Conservation (phyloP, 2,113 vertebrate genomes). For the Leuciscus idus region DNA sequence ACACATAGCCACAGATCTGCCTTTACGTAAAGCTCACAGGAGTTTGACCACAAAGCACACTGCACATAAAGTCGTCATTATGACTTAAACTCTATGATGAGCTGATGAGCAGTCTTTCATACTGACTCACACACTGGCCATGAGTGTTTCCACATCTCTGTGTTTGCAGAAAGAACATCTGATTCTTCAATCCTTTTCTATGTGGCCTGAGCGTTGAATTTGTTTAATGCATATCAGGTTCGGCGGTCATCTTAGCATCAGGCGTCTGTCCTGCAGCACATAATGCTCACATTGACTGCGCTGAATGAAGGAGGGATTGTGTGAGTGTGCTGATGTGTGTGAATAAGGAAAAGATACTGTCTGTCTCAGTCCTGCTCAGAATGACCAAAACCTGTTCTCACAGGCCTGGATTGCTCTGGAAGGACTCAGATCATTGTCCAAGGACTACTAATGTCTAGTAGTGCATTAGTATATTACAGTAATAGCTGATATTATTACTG, state of each 20-base stretch:
- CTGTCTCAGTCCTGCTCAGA: not conserved
- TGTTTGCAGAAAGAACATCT: not conserved
- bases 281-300: constrained; percentile 53
- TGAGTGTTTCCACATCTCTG: not conserved
- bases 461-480: not conserved
- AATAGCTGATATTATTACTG: not conserved
- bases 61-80: no score
- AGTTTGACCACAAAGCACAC: no score
- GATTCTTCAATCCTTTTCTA: not conserved
- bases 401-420: not conserved
- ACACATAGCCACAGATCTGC: not conserved
- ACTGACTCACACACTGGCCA: not conserved
- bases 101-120: not conserved
- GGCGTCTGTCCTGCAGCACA: constrained; percentile 23
- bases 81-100: not conserved
- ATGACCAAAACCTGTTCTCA: constrained; percentile 14
- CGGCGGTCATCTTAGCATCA: constrained; percentile 22
- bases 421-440: no score
- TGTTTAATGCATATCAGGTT: not conserved
- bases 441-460: not conserved
- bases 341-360: constrained; percentile 33
- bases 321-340: constrained; percentile 27
- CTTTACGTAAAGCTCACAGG: not conserved
- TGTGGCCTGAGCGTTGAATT: not conserved
- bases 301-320: constrained; percentile 45